These are phyloP conservation scores for Pagetopsis macropterus DNA, from an alignment of 2,797 vertebrate genomes.

Conservation along the genomic window DNA sequence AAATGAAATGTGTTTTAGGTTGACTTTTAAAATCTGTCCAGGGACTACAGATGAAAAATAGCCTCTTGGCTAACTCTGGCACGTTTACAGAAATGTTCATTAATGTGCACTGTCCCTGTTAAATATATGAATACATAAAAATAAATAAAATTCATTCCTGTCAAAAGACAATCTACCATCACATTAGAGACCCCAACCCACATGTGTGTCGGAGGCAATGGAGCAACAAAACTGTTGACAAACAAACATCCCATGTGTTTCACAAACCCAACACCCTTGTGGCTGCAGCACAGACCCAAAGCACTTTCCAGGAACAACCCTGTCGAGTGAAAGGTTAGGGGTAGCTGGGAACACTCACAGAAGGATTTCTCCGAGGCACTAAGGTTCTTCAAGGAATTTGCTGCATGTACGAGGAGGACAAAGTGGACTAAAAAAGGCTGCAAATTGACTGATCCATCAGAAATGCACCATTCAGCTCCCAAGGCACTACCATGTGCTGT, in stretches of 20 bases:
- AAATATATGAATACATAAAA: too few species aligned
- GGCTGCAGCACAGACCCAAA: slow-evolving; percentile 20
- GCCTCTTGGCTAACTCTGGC: too few species aligned
- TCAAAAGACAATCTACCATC: slow-evolving; percentile 7
- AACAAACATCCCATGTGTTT: slow-evolving; percentile 20
- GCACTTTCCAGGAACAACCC: slow-evolving; percentile 40
- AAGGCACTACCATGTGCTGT: not conserved
- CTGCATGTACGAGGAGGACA: slow-evolving; percentile 4
- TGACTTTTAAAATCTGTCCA: too few species aligned
- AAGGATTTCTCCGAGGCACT: slow-evolving; percentile 36
- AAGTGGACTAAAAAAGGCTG: slow-evolving; percentile 25
- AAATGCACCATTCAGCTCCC: slow-evolving; percentile 25
- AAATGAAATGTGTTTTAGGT: too few species aligned
- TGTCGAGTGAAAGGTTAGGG: slow-evolving; percentile 44
- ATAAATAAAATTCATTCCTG: slow-evolving; percentile 9
- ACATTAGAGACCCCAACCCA: not conserved
- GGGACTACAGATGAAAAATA: too few species aligned
- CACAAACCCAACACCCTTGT: slow-evolving; percentile 18
- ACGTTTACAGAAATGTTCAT: too few species aligned
- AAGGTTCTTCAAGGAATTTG: slow-evolving; percentile 24
- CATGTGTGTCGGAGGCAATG: slow-evolving; percentile 25
- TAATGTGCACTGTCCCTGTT: too few species aligned
- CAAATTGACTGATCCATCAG: slow-evolving; percentile 20
- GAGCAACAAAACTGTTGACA: slow-evolving; percentile 21
- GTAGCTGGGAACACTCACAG: slow-evolving; percentile 7